These are phyloP conservation scores for Oryzias dopingdopingensis DNA, from an alignment of 2,797 vertebrate species.

Conservation along the genomic window DNA sequence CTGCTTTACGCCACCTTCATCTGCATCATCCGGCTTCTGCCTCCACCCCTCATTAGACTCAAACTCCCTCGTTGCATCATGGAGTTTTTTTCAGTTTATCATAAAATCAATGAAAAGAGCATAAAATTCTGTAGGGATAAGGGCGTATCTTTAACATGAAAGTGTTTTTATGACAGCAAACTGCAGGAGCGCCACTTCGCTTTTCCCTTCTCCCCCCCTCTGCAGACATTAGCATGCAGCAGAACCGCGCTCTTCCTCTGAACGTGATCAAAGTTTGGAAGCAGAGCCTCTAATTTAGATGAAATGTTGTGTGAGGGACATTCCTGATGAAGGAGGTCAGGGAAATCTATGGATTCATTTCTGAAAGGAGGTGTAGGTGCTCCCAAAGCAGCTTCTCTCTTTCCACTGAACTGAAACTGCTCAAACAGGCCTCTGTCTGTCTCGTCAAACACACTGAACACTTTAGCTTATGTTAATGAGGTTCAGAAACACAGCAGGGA, in stretches of 20 bases:
- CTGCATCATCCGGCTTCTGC: slow-evolving; percentile 19
- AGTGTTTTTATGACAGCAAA: slow-evolving; percentile 28
- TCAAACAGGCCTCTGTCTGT: too few relatives aligned
- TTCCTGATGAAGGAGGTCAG: slow-evolving; percentile 54
- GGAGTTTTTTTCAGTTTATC: background rate
- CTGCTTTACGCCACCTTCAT: slow-evolving; percentile 33
- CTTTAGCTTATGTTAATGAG: too few relatives aligned
- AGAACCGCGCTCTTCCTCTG: slow-evolving; percentile 26
- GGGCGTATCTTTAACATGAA: slow-evolving; percentile 3
- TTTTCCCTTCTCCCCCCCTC: slow-evolving; percentile 18
- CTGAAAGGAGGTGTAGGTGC: slow-evolving; percentile 10
- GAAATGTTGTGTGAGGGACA: slow-evolving; percentile 50
- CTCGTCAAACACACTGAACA: too few relatives aligned
- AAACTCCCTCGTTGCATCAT: slow-evolving; percentile 4
- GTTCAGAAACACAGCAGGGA: too few relatives aligned
- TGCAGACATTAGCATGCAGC: slow-evolving; percentile 44
- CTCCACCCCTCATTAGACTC: slow-evolving; percentile 12
- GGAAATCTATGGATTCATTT: slow-evolving; percentile 48
- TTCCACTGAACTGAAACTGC: too few relatives aligned
- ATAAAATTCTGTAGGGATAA: background rate
- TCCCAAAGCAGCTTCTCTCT: too few relatives aligned
- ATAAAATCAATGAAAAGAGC: slow-evolving; percentile 15
- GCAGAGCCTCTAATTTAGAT: slow-evolving; percentile 57
- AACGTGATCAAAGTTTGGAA: slow-evolving; percentile 51
- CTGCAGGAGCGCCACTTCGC: slow-evolving; percentile 13